Percentiles rank a stretch among this genome's conserved stretches.
Evolutionary conservation across 2,888 invertebrate species (phyloP).

Genomic region (Microctonus hyperodae): DNA sequence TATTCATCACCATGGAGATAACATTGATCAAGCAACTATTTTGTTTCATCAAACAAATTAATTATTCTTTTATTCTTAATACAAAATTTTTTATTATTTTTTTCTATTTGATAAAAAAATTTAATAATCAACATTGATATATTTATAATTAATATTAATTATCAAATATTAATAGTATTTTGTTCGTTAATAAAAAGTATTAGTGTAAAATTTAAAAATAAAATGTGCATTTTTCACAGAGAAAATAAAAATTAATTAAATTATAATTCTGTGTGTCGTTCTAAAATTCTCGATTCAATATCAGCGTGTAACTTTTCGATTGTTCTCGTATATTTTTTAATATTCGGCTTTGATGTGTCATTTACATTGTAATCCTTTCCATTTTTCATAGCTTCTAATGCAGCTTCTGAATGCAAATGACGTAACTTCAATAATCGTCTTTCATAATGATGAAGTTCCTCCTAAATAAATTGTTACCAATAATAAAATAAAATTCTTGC

Average conservation of each 20-base stretch:
- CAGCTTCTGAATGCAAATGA: conserved; percentile 82
- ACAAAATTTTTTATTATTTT: background rate
- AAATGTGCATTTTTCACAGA: too few species aligned
- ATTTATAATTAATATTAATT: background rate
- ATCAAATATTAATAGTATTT: background rate
- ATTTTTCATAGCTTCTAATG: conserved; percentile 73
- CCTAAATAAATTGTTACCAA: conserved; percentile 62
- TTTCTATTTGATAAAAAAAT: background rate
- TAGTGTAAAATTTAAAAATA: too few species aligned
- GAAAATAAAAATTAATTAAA: background rate
- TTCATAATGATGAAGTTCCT: conserved; percentile 88
- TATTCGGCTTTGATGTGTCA: conserved; percentile 66
- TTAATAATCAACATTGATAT: background rate
- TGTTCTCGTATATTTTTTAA: conserved; percentile 84
- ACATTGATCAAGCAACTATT: conserved; percentile 44
- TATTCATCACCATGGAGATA: conserved; percentile 43
- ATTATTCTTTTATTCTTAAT: background rate
- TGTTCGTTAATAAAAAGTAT: too few species aligned
- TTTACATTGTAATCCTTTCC: conserved; percentile 66
- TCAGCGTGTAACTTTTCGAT: conserved; percentile 86
- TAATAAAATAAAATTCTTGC: conserved; percentile 20
- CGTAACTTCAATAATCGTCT: conserved; percentile 83
- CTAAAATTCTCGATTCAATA: conserved; percentile 78
- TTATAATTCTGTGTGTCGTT: conserved; percentile 80
- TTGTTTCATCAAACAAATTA: background rate